A percentile compares a stretch with the other conserved stretches of the same genome.
Conservation (phyloP, 2,888 invertebrate genomes). For the Andrena trimmerana region DNA sequence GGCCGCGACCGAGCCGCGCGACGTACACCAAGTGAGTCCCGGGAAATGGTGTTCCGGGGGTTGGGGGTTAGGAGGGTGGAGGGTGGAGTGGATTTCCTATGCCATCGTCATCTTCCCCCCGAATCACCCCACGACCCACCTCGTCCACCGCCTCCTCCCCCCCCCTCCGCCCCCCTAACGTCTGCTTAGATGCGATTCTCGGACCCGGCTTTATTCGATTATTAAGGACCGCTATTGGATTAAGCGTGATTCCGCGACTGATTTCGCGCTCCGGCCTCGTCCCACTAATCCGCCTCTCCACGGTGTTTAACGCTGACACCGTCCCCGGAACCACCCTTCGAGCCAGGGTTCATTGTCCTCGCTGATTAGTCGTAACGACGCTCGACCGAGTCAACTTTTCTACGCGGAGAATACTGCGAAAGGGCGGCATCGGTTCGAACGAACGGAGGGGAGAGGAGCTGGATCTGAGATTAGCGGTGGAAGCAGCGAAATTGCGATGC, state of each 20-base stretch:
- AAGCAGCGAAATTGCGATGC: conserved; percentile 21
- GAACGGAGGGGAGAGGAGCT: conserved; percentile 55
- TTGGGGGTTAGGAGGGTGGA: conserved; percentile 65
- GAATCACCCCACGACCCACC: conserved; percentile 44
- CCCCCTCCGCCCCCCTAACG: conserved; percentile 65
- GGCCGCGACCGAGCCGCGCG: conserved; percentile 82
- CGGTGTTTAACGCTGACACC: conserved; percentile 51
- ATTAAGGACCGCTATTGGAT: conserved; percentile 84
- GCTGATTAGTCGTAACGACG: conserved; percentile 61
- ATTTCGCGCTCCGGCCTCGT: conserved; percentile 65
- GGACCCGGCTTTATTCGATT: conserved; percentile 82
- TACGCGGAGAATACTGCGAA: conserved; percentile 46
- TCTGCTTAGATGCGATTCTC: conserved; percentile 82
- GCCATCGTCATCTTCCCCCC: conserved; percentile 71
- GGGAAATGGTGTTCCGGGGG: conserved; percentile 69
- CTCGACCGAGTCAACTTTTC: conserved; percentile 54
- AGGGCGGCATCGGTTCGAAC: neutral
- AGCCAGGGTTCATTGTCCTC: conserved; percentile 34
- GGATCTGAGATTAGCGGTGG: conserved; percentile 54
- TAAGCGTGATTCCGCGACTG: conserved; percentile 80
- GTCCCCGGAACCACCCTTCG: conserved; percentile 9
- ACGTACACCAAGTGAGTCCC: conserved; percentile 76
- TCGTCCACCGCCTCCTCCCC: conserved; percentile 39
- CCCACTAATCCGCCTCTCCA: conserved; percentile 55
- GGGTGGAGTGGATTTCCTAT: conserved; percentile 76